Conservation (phyloP, 2,797 vertebrate genomes). For the Amblyraja radiata region DNA sequence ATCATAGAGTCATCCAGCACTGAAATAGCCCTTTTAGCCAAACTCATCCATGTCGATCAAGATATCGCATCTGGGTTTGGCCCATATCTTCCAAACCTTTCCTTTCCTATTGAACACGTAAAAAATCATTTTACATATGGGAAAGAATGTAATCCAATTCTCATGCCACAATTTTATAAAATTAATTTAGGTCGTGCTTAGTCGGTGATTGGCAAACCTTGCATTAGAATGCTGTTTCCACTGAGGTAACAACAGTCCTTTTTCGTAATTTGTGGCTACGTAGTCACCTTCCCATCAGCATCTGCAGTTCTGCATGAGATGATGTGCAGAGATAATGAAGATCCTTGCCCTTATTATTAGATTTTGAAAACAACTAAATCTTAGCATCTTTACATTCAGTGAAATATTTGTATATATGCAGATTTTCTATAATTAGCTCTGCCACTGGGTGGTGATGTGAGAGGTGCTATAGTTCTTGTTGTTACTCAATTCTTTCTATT, state of each 20-base stretch:
- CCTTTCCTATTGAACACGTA: background rate
- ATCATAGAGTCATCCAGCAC: no score
- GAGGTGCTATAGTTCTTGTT: background rate
- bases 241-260: background rate
- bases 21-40: no score
- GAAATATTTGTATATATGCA: constrained; percentile 4
- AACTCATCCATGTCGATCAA: no score
- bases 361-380: background rate
- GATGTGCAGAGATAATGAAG: background rate
- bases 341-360: background rate
- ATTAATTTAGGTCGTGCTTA: background rate
- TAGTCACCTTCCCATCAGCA: background rate
- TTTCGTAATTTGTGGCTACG: background rate
- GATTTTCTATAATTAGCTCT: constrained; percentile 8
- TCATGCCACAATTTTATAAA: background rate
- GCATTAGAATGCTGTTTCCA: background rate
- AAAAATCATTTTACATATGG: background rate
- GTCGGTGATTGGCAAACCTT: background rate
- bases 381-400: background rate
- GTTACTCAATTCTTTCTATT: constrained; percentile 17
- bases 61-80: no score
- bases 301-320: background rate
- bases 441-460: background rate
- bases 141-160: background rate
- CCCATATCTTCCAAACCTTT: no score